Evolutionary conservation across 35 echinoderm and acorn worm genomes (phyloP).

Genomic region (Amphiura filiformis): DNA sequence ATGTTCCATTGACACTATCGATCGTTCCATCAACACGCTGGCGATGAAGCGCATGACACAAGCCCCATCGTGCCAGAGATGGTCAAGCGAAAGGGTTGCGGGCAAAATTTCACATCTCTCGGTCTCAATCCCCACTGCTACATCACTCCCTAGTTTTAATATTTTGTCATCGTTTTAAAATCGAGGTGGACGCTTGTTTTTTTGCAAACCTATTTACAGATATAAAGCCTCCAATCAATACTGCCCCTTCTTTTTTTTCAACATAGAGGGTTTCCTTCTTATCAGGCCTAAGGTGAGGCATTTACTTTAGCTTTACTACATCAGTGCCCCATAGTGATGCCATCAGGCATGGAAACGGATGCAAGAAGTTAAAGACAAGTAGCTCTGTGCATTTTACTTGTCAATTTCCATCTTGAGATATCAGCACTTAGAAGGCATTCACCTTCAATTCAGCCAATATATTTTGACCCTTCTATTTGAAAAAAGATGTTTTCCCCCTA

Average conservation of each 20-base stretch:
- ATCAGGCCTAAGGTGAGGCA: neutral
- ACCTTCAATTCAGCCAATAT: neutral
- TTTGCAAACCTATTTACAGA: neutral
- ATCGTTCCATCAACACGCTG: neutral
- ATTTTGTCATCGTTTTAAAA: neutral
- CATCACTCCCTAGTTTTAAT: neutral
- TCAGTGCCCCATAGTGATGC: neutral
- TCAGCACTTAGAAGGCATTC: neutral
- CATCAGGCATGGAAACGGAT: neutral
- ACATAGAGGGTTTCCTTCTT: neutral
- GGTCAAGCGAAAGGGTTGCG: neutral
- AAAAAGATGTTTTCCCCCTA: neutral
- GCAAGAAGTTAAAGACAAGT: neutral
- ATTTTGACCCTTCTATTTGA: neutral
- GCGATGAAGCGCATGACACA: neutral
- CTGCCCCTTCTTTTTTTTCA: neutral
- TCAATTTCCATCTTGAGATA: neutral
- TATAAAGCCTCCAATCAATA: neutral
- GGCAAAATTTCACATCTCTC: neutral
- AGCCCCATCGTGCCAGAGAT: neutral
- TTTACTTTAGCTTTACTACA: neutral
- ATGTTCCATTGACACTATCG: neutral
- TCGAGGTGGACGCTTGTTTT: neutral
- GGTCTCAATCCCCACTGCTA: neutral
- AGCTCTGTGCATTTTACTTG: conserved; percentile 6